Conservation (phyloP, 2,797 vertebrate genomes). For the Dermochelys coriacea region DNA sequence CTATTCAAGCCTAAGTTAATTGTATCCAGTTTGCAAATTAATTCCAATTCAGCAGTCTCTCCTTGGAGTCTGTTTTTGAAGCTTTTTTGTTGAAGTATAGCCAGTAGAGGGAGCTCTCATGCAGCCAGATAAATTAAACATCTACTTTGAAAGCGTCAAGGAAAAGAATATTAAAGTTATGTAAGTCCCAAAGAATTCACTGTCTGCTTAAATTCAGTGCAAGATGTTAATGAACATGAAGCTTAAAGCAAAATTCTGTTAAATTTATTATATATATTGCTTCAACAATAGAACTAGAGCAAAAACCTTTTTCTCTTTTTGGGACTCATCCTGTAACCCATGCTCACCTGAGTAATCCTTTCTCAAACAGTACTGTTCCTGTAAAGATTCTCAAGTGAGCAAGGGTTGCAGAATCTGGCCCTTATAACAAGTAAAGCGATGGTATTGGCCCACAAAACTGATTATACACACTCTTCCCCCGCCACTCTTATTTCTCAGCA, state of each 20-base stretch:
- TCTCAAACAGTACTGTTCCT: not conserved
- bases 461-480: not conserved
- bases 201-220: not conserved
- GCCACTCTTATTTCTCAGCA: not conserved
- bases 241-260: not conserved
- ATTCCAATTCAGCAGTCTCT: too few relatives aligned
- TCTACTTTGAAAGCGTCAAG: not conserved
- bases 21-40: too few relatives aligned
- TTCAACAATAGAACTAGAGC: not conserved
- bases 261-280: not conserved
- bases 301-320: not conserved
- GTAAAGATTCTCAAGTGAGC: not conserved
- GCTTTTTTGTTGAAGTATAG: too few relatives aligned
- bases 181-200: not conserved
- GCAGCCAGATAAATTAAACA: not conserved
- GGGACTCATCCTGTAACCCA: not conserved
- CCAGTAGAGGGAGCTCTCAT: conserved; percentile 62
- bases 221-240: not conserved
- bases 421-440: not conserved
- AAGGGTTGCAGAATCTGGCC: not conserved
- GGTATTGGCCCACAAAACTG: not conserved
- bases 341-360: not conserved
- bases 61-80: too few relatives aligned
- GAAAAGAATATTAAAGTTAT: not conserved
- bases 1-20: too few relatives aligned